These are phyloP conservation scores for Trachythela sp. DNA, from an alignment of 64 coral and sea anemone genomes.

Conservation along the genomic window DNA sequence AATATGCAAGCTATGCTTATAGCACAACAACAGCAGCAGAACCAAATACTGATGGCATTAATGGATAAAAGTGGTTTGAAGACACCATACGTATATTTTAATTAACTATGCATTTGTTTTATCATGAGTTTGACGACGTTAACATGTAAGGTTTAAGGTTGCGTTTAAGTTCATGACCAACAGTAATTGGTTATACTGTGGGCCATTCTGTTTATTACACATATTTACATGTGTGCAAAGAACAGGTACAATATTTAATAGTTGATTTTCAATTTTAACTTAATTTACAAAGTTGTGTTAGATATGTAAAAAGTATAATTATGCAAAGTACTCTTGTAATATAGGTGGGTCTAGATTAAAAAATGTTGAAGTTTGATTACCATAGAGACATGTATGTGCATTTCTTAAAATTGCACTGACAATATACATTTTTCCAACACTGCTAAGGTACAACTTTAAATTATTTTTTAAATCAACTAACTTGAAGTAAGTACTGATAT, in stretches of 20 bases:
- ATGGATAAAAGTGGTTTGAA: not conserved
- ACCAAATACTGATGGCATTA: constrained; percentile 3
- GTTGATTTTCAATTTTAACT: not conserved
- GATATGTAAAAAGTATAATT: too few relatives aligned
- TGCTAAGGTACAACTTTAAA: not conserved
- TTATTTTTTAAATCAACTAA: not conserved
- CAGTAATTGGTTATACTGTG: not conserved
- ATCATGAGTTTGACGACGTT: not conserved
- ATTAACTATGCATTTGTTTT: not conserved
- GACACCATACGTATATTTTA: not conserved
- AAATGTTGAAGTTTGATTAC: not conserved
- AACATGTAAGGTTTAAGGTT: not conserved
- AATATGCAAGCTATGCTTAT: not conserved
- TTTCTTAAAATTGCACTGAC: not conserved
- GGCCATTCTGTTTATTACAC: not conserved
- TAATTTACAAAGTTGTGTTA: not conserved
- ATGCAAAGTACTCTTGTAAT: not conserved
- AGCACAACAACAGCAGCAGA: not conserved
- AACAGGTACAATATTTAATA: not conserved
- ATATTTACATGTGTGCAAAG: not conserved
- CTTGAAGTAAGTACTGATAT: not conserved
- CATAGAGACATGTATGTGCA: not conserved
- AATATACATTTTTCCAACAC: not conserved
- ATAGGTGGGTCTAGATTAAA: not conserved
- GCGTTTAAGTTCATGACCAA: not conserved